Base-by-base conservation (phyloP, 2,888 invertebrate genomes). In the Galeruca laticollis region DNA sequence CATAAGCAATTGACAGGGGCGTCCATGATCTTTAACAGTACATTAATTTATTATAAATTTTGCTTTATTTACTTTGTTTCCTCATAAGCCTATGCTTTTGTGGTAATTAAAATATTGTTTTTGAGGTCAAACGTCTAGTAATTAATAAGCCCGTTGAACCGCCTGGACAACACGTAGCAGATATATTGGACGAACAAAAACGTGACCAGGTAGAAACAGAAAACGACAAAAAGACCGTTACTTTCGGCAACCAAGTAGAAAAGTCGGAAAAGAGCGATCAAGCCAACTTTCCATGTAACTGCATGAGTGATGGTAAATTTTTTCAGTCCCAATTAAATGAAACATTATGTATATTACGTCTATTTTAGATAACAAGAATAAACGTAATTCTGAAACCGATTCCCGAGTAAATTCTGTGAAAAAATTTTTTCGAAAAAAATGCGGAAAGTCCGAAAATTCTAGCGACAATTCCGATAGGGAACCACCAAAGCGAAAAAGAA, bases 91-190 rank as follows among this genome's bases (percentile, higher is more conserved):
- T 26, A 26, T 26, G 6, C 26, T 26, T 26, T n/a, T 26, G 54
- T 26, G 20, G 5, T 54, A 20, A 18, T 54, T 54, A n/a, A 54
- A 59, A 59, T 35, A 15, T 6, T 9, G 1, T 40, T 40, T 52
- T 65, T 18, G 10, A 65, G 47, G 54, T 63, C 2, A 64, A 15
- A 33, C 64, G 56, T n/a, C 43, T 64, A 11, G 31, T 13, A 5
- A 43, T 64, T 11, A 26, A 40, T 33, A 64, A 40, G 18, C 26
- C 59, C 9, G 2, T 13, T 4, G 10, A 31, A 13, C 59, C 49
- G 10, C 35, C 69, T 20, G 6, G 47, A 26, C 33, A 62, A 9
- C 74, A 73, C 59, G 71, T 74, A 11, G 69, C 69, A 20, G 74
- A 73, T 60, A 59, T 66, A n/a, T 47, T 74, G 9, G 65, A 67